Percentiles rank a stretch among this genome's conserved stretches.
Conservation (phyloP, 2,888 invertebrate species). For the Lamellibrachia satsuma region DNA sequence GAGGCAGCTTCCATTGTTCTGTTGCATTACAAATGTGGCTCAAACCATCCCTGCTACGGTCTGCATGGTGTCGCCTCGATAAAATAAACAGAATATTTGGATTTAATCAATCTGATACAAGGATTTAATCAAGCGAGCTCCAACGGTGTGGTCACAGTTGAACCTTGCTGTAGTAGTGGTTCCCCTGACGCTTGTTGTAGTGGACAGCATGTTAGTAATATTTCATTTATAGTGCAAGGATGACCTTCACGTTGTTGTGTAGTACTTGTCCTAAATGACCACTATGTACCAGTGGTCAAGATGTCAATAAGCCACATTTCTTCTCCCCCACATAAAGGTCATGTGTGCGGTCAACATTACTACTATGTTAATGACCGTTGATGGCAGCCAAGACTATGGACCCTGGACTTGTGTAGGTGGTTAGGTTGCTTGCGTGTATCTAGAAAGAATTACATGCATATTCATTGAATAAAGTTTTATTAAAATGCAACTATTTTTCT, state of each 20-base stretch:
- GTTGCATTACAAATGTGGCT: neutral
- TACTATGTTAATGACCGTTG: neutral
- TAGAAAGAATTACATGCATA: no score
- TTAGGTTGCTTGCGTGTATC: no score
- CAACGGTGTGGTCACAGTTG: neutral
- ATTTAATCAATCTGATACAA: neutral
- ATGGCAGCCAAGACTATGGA: neutral
- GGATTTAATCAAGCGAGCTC: neutral
- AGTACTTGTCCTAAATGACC: neutral
- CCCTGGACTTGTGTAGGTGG: neutral
- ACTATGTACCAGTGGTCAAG: neutral
- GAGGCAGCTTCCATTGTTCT: neutral
- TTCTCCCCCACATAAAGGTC: neutral
- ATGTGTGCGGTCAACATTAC: neutral
- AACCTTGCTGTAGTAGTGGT: neutral
- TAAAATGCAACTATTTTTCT: no score
- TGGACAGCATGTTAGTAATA: neutral
- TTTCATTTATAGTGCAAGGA: neutral
- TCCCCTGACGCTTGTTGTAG: neutral
- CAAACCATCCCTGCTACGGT: neutral
- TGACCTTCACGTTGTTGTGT: neutral
- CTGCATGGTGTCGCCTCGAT: neutral
- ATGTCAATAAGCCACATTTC: slow-evolving; percentile 10
- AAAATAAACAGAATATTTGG: neutral
- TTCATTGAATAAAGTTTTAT: no score